Evolutionary conservation across 2,888 invertebrate species (phyloP), one percentile per base, ranked within the genome.

Genomic region (Agrochola litura): DNA sequence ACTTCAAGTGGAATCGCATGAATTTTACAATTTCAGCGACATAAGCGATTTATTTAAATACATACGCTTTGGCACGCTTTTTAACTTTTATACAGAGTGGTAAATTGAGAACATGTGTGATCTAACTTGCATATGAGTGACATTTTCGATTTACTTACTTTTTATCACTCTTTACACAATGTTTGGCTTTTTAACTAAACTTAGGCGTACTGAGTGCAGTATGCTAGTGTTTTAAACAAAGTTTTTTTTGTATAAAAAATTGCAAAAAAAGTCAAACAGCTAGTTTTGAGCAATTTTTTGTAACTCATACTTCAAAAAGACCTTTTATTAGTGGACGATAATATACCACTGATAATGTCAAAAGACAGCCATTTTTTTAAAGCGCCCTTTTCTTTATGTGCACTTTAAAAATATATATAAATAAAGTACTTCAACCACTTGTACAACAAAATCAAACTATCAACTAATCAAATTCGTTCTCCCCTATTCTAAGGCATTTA

Each of bases 61-160:
- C 54, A 37, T 58, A 72, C 68, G 78, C 77, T 77, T 77, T 73
- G 46, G 52, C 68, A 69, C 72, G 73, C 80, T 86, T 86, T 49
- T 76, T 76, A 72, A 81, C 64, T 73, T 60, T 69, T 46, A 81
- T 60, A 60, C 64, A 49, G 65, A 68, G 73, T 68, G 63, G 85
- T 87, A 74, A 81, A 84, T 77, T 76, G 73, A 79, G 79, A 79
- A 86, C 79, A 73, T 76, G 86, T 74, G 73, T 86, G 72, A 84
- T 70, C 71, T 85, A 85, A 85, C 87, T 75, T 84, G 84, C 84
- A 83, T 83, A 76, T 19, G 86, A 86, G 79, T 86, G 84, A 73
- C n/a, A 72, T 74, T 86, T 83, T 71, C 70, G 9, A 61, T 65
- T 83, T 74, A 73, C 66, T 77, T 74, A 86, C 73, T 71, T 64